Conservation (phyloP, 2,888 invertebrate species). For the Galeruca laticollis region DNA sequence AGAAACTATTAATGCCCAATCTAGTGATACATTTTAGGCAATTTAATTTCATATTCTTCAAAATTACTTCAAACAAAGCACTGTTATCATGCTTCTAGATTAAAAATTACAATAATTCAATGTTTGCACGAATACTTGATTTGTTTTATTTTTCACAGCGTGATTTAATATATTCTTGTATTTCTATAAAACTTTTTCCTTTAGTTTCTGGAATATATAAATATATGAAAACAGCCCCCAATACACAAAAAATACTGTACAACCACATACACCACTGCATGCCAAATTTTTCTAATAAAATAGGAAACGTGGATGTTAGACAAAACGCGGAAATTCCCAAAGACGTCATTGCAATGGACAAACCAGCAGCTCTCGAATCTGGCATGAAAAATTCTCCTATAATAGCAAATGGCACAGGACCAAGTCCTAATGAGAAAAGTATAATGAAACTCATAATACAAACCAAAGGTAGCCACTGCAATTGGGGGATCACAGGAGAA, state of each 20-base stretch:
- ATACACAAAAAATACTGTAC: not conserved
- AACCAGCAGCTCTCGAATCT: not conserved
- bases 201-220: conserved; percentile 13
- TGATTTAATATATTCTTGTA: conserved; percentile 11
- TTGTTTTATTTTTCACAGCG: not conserved
- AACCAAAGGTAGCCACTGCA: conserved; percentile 12
- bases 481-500: not conserved
- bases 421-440: not conserved
- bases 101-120: not conserved
- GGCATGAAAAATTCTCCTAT: not conserved
- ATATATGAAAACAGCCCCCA: not conserved
- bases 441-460: not conserved
- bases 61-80: too few species aligned
- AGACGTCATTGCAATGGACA: not conserved
- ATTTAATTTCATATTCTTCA: too few species aligned
- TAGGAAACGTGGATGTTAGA: not conserved
- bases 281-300: not conserved
- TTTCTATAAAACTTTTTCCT: conserved; percentile 5
- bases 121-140: not conserved
- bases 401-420: conserved; percentile 1
- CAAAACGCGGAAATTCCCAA: not conserved
- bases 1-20: too few species aligned
- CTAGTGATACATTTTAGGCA: too few species aligned
- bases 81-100: not conserved
- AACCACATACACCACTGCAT: conserved; percentile 16